These are phyloP conservation scores for Calycopis cecrops DNA, from an alignment of 1,140 invertebrate species.

Conservation along the genomic window DNA sequence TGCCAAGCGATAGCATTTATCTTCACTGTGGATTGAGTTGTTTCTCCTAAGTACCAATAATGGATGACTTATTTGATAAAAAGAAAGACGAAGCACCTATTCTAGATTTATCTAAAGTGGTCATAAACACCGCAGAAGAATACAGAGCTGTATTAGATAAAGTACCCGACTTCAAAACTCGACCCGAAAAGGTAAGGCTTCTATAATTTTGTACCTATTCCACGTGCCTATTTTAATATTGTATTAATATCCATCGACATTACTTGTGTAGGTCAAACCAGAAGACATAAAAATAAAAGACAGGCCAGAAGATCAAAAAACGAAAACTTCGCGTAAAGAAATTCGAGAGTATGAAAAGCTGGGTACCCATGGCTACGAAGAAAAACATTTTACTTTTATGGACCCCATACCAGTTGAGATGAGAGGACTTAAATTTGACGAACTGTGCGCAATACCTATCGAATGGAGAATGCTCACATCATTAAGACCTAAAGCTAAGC, in stretches of 20 bases:
- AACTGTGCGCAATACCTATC: slow-evolving; percentile 89
- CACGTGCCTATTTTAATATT: neutral
- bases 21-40: slow-evolving; percentile 13
- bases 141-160: slow-evolving; percentile 88
- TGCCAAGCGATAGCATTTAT: slow-evolving; percentile 12
- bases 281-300: slow-evolving; percentile 83
- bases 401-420: slow-evolving; percentile 90
- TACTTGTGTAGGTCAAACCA: slow-evolving; percentile 64
- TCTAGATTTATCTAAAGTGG: slow-evolving; percentile 88
- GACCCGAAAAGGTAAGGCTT: slow-evolving; percentile 84
- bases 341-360: slow-evolving; percentile 73
- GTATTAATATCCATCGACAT: slow-evolving; percentile 3
- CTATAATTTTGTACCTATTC: slow-evolving; percentile 1
- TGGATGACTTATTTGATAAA: slow-evolving; percentile 89
- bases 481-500: slow-evolving; percentile 85
- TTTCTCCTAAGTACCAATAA: slow-evolving; percentile 73
- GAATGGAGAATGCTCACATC: slow-evolving; percentile 95
- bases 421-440: slow-evolving; percentile 84
- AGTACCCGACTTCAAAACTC: slow-evolving; percentile 92
- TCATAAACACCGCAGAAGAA: slow-evolving; percentile 85
- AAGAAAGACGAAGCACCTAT: slow-evolving; percentile 89
- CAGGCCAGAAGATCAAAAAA: slow-evolving; percentile 78
- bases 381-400: slow-evolving; percentile 81
- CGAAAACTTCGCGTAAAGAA: slow-evolving; percentile 81
- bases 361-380: slow-evolving; percentile 69